Evolutionary conservation across 1,140 invertebrate genomes (phyloP), one percentile per base, ranked within the genome.

Genomic region (Bombus vancouverensis): DNA sequence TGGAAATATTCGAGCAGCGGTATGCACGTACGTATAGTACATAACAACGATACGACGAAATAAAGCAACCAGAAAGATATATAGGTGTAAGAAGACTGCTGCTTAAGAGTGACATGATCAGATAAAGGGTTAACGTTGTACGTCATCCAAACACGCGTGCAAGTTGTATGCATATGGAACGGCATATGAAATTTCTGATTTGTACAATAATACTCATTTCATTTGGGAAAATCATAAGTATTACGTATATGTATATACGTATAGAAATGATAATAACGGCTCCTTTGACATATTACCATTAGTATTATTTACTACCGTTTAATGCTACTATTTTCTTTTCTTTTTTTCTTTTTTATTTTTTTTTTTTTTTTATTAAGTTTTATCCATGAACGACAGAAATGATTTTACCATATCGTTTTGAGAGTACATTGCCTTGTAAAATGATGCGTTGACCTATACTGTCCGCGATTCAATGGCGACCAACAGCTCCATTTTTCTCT

Each of bases 121-220:
- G 70, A 82, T 47, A 47, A 66, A 86, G 78, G 85, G 44, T 89
- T 74, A 68, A 88, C 25, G 62, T 82, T 75, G 83, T 82, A 81
- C 73, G 59, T 89, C 76, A 47, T 62, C 32, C 12, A 34, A 34
- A 47, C 39, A 80, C 65, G 34, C 59, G 75, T 15, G 78, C 39
- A 74, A 34, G 62, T 68, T 59, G 88, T 81, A 70, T 47, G 78
- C 78, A 72, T 44, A 66, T 81, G 42, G 22, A 53, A 65, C 53
- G 37, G 77, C 81, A 68, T 57, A 76, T 42, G 34, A 59, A 65
- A 79, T 34, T 80, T 59, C 70, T 82, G 70, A 53, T 79, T 88
- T 89, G 83, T 89, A 88, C 88, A 86, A 72, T 86, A 86, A 88
- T 88, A 82, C 77, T 89, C 87, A 70, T 87, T 81, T 76, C 62